These are phyloP conservation scores for Pseudonaja textilis DNA, from an alignment of 2,113 vertebrate species.

Conservation along the genomic window DNA sequence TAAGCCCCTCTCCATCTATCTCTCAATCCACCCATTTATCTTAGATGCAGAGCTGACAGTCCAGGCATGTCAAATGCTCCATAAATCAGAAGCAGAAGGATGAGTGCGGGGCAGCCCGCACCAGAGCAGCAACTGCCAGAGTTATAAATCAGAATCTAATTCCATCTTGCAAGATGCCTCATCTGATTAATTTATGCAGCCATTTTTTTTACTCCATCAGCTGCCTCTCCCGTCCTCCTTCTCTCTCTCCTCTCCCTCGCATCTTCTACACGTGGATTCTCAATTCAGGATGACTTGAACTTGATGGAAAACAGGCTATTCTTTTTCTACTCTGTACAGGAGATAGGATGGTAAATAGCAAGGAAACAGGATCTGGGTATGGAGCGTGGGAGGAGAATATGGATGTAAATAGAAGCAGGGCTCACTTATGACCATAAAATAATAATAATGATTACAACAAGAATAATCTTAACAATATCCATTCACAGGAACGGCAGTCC, in stretches of 20 bases:
- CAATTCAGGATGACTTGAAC: not conserved
- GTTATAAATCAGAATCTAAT: conserved; percentile 78
- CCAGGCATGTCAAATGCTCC: conserved; percentile 43
- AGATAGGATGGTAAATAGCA: not conserved
- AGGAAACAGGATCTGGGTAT: too few species aligned
- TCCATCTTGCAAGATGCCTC: conserved; percentile 73
- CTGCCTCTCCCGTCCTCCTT: conserved; percentile 15
- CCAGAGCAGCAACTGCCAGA: conserved; percentile 60
- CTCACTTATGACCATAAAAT: not conserved
- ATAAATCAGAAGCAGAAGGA: conserved; percentile 70
- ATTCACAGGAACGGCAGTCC: too few species aligned
- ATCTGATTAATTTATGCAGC: conserved; percentile 79
- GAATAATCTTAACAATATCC: too few species aligned
- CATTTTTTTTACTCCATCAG: conserved; percentile 57
- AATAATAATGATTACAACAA: too few species aligned
- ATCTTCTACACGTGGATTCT: not conserved
- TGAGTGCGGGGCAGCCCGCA: conserved; percentile 40
- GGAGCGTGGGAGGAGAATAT: not conserved
- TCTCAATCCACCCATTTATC: conserved; percentile 36
- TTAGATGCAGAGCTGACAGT: conserved; percentile 24
- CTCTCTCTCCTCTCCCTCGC: conserved; percentile 25
- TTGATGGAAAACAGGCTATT: not conserved
- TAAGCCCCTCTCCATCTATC: conserved; percentile 1
- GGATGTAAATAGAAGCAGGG: too few species aligned
- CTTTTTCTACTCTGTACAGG: not conserved